Evolutionary conservation across 2,113 vertebrate genomes (phyloP).

Genomic region (Clarias gariepinus): DNA sequence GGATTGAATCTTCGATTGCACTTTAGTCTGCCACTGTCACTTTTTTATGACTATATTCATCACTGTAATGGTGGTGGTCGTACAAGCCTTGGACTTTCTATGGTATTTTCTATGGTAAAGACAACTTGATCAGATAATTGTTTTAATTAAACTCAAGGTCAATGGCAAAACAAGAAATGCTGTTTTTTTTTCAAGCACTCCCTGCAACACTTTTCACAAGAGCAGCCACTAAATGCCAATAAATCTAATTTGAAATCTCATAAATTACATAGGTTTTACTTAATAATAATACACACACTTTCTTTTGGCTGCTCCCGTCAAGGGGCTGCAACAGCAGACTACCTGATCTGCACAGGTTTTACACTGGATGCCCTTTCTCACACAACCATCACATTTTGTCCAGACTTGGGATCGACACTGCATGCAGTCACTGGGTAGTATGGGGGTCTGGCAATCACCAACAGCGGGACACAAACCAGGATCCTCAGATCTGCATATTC

Average conservation of each 20-base stretch:
- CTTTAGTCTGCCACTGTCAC: conserved; percentile 33
- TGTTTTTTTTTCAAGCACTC: conserved; percentile 49
- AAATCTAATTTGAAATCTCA: conserved; percentile 43
- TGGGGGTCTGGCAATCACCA: too few species aligned
- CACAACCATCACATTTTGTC: too few species aligned
- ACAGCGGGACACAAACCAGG: too few species aligned
- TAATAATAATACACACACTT: too few species aligned
- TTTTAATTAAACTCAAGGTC: conserved; percentile 74
- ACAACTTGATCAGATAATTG: conserved; percentile 64
- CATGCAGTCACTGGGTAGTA: too few species aligned
- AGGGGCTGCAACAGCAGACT: too few species aligned
- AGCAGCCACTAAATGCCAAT: neutral
- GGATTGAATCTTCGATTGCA: neutral
- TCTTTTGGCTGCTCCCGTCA: too few species aligned
- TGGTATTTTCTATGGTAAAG: conserved; percentile 46
- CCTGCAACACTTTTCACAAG: conserved; percentile 39
- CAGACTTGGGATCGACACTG: too few species aligned
- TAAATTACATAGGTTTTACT: conserved; percentile 52
- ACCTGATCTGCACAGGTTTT: too few species aligned
- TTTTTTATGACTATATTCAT: conserved; percentile 65
- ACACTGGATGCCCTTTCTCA: too few species aligned
- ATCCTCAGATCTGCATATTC: conserved; percentile 32
- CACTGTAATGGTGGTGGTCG: conserved; percentile 59
- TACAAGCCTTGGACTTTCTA: conserved; percentile 39
- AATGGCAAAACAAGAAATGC: conserved; percentile 68